These are phyloP conservation scores for Mobula birostris DNA, from an alignment of 2,113 vertebrate genomes.

Conservation along the genomic window DNA sequence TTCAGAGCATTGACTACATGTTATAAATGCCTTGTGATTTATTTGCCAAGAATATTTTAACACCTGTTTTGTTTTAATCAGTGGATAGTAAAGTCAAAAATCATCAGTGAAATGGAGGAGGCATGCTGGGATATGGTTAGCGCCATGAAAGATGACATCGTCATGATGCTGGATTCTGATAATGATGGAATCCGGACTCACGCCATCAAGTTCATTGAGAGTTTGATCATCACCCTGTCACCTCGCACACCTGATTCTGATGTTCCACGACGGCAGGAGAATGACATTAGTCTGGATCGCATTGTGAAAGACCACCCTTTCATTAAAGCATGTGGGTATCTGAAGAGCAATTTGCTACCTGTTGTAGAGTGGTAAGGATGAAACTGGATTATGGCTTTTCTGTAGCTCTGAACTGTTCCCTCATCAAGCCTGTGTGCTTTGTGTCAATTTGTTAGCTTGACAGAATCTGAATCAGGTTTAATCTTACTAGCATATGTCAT, in stretches of 20 bases:
- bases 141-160: slow-evolving; percentile 79
- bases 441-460: not conserved
- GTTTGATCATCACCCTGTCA: slow-evolving; percentile 77
- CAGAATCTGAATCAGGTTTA: too few relatives aligned
- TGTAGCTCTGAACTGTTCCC: not conserved
- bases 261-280: slow-evolving; percentile 75
- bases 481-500: too few relatives aligned
- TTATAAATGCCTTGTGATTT: not conserved
- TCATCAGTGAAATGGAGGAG: slow-evolving; percentile 76
- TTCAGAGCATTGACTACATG: not conserved
- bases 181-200: slow-evolving; percentile 90
- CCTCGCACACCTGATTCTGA: slow-evolving; percentile 75
- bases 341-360: not conserved
- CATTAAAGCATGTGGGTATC: slow-evolving; percentile 72
- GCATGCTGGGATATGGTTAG: slow-evolving; percentile 89
- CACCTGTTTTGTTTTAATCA: slow-evolving; percentile 41
- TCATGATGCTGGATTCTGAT: slow-evolving; percentile 79
- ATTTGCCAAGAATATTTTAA: not conserved
- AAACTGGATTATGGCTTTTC: not conserved
- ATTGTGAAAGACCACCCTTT: slow-evolving; percentile 79
- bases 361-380: too few relatives aligned
- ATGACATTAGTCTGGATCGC: slow-evolving; percentile 81
- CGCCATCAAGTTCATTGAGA: slow-evolving; percentile 90
- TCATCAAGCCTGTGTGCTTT: not conserved
- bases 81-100: slow-evolving; percentile 80